Conservation (phyloP, 2,797 vertebrate genomes). For the Paratrypauchen microcephalus region DNA sequence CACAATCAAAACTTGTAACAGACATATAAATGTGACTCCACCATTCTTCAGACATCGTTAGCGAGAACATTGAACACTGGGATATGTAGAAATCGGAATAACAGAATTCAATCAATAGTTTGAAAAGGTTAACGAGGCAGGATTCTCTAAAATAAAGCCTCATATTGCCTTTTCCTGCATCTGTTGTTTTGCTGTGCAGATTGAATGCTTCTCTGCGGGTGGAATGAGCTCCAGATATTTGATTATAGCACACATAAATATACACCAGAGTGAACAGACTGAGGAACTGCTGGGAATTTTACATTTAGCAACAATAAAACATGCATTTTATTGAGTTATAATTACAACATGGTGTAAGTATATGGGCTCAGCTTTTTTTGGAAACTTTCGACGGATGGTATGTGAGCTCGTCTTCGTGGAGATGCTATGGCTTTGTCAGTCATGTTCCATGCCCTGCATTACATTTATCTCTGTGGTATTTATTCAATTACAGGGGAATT, state of each 20-base stretch:
- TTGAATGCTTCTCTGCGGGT: not conserved
- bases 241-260: not conserved
- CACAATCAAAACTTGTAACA: not conserved
- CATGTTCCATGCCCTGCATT: too few species aligned
- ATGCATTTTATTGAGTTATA: not conserved
- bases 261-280: not conserved
- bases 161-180: not conserved
- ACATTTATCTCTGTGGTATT: too few species aligned
- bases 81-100: not conserved
- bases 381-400: too few species aligned
- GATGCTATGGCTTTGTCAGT: too few species aligned
- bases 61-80: not conserved
- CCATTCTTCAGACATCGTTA: not conserved
- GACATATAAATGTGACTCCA: too few species aligned
- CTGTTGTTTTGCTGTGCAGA: not conserved
- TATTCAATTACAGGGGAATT: too few species aligned
- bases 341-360: too few species aligned
- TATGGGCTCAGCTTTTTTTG: too few species aligned
- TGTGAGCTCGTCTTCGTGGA: too few species aligned
- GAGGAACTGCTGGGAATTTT: too few species aligned
- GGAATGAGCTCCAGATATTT: not conserved
- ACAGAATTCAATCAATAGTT: constrained; percentile 8
- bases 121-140: constrained; percentile 11
- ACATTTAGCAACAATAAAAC: too few species aligned
- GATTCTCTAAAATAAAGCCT: not conserved